Evolutionary conservation across 2,113 vertebrate species (phyloP).

Genomic region (Vanacampus margaritifer): DNA sequence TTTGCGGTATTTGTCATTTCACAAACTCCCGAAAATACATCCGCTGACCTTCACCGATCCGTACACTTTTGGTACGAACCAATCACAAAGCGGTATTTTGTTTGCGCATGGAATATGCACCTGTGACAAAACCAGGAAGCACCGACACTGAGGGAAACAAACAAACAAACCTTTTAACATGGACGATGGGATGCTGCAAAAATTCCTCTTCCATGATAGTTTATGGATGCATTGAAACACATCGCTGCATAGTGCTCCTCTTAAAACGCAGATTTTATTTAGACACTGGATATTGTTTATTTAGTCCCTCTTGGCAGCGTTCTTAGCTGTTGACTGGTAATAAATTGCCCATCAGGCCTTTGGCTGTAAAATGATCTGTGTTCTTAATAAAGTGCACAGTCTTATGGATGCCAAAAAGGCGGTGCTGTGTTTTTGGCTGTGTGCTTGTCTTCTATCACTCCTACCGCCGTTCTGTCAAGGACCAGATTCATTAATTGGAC

Average conservation of each 20-base stretch:
- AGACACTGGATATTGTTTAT: slow-evolving; percentile 31
- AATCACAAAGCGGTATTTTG: no score
- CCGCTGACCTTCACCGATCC: no score
- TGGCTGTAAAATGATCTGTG: slow-evolving; percentile 17
- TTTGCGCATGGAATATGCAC: no score
- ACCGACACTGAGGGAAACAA: no score
- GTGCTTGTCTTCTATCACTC: slow-evolving; percentile 10
- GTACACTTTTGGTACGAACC: no score
- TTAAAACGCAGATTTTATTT: slow-evolving; percentile 24
- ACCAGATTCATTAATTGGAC: slow-evolving; percentile 47
- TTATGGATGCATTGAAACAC: background rate
- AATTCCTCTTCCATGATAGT: background rate
- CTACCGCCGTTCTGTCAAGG: slow-evolving; percentile 38
- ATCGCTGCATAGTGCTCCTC: slow-evolving; percentile 26
- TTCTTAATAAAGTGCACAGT: slow-evolving; percentile 2
- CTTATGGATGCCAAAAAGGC: slow-evolving; percentile 17
- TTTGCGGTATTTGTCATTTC: no score
- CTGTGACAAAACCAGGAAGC: no score
- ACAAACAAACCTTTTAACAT: no score
- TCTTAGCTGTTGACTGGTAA: slow-evolving; percentile 27
- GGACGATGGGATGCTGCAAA: background rate
- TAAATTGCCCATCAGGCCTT: slow-evolving; percentile 31
- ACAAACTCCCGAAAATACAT: no score
- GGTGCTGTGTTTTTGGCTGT: background rate
- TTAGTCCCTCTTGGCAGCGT: slow-evolving; percentile 28